A percentile compares a stretch with the other conserved stretches of the same genome.
Evolutionary conservation across 2,113 vertebrate genomes (phyloP).

Genomic region (Camelus dromedarius): DNA sequence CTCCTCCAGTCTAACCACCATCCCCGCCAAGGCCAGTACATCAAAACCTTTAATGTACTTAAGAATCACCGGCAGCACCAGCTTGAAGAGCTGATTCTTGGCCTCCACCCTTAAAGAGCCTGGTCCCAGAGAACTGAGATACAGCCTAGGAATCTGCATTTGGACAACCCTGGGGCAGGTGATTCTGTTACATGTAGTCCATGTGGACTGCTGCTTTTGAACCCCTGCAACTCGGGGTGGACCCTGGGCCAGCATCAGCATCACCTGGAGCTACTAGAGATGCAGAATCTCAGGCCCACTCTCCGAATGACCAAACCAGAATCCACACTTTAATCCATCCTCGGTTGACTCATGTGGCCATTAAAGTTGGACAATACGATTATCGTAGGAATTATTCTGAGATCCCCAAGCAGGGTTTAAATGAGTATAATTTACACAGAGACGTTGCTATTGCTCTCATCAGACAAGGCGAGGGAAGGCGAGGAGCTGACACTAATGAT

Average conservation of each 20-base stretch:
- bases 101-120: neutral
- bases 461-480: neutral
- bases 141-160: neutral
- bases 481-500: neutral
- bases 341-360: accelerated
- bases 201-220: neutral
- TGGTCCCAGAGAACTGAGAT: neutral
- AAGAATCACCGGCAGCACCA: neutral
- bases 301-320: neutral
- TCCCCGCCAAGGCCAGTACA: neutral
- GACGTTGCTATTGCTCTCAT: accelerated
- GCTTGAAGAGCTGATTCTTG: neutral
- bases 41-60: neutral
- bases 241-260: accelerated
- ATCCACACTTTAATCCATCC: no score
- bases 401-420: neutral
- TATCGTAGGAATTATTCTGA: neutral
- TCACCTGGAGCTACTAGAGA: neutral
- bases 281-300: neutral
- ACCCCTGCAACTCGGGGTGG: neutral
- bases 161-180: neutral
- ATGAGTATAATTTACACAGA: accelerated
- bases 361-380: no score
- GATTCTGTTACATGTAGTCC: no score
- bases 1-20: neutral